Conservation (phyloP, 2,113 vertebrate species). For the Pedetes capensis region DNA sequence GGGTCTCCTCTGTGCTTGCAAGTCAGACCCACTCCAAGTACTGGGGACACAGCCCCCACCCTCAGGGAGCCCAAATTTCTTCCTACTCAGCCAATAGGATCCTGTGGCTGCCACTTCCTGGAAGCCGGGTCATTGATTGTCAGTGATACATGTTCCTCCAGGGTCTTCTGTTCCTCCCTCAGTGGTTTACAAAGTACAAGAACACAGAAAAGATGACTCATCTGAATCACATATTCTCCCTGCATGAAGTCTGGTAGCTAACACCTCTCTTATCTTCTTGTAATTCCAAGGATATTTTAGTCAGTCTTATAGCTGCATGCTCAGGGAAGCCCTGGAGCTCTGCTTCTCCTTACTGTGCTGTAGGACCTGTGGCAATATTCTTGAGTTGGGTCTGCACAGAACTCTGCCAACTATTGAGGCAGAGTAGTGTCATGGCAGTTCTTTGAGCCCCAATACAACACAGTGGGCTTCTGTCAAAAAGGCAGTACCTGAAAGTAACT, state of each 20-base stretch:
- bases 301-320: background rate
- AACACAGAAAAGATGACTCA: background rate
- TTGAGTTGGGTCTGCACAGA: background rate
- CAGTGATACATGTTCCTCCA: background rate
- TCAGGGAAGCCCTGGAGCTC: background rate
- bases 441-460: background rate
- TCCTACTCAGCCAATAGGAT: background rate
- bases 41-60: background rate
- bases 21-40: background rate
- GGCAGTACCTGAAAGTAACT: background rate
- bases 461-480: background rate
- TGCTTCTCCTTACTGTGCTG: background rate
- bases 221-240: background rate
- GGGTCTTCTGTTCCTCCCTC: too few species aligned
- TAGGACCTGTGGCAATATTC: background rate
- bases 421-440: background rate
- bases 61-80: background rate
- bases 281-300: background rate
- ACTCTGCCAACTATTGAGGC: background rate
- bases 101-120: background rate
- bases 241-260: background rate
- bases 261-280: background rate
- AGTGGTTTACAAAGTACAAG: background rate
- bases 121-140: background rate
- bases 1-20: background rate